Percentiles rank a stretch among this genome's conserved stretches.
These are phyloP conservation scores for Pararge aegeria DNA, from an alignment of 1,140 invertebrate species.

Conservation along the genomic window DNA sequence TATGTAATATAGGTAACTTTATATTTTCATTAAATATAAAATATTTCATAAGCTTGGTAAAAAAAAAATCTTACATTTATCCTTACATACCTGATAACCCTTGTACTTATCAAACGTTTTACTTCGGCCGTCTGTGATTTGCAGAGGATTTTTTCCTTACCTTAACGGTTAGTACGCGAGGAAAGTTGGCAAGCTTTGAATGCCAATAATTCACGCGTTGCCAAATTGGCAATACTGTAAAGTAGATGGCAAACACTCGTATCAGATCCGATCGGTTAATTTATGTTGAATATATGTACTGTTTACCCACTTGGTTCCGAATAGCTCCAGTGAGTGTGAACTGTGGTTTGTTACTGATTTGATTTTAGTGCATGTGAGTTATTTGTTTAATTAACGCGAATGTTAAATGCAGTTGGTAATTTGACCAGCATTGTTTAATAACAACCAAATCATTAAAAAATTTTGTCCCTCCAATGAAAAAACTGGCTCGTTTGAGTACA, in stretches of 20 bases:
- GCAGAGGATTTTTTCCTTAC: too few species aligned
- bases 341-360: neutral
- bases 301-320: conserved; percentile 1
- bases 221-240: conserved; percentile 66
- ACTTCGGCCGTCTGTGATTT: too few species aligned
- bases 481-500: too few species aligned
- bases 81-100: too few species aligned
- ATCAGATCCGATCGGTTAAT: conserved; percentile 39
- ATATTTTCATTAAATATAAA: too few species aligned
- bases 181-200: conserved; percentile 35
- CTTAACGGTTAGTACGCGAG: too few species aligned
- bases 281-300: conserved; percentile 39
- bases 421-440: neutral
- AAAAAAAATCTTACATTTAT: too few species aligned
- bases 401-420: neutral
- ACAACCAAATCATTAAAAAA: too few species aligned
- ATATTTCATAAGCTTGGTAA: too few species aligned
- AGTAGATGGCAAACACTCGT: conserved; percentile 53
- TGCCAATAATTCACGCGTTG: conserved; percentile 52
- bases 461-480: too few species aligned
- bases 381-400: neutral
- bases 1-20: too few species aligned
- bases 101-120: too few species aligned
- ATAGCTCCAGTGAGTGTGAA: neutral
- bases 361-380: neutral